Evolutionary conservation across 2,888 invertebrate genomes (phyloP).

Genomic region (Eurytoma adleriae): DNA sequence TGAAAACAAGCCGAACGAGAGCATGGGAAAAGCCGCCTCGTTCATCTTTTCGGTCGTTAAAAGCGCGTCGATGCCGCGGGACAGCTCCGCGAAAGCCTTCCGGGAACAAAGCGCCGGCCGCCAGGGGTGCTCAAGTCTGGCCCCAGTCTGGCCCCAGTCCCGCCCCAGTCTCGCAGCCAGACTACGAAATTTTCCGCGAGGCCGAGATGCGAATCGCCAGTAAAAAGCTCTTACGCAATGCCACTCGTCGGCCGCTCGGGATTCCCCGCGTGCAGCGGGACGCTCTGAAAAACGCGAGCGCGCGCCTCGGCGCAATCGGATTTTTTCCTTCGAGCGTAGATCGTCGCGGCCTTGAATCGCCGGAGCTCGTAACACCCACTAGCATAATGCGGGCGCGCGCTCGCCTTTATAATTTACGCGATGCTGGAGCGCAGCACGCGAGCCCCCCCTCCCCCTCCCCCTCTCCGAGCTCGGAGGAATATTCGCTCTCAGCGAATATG

Average conservation of each 20-base stretch:
- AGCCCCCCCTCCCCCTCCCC: slow-evolving; percentile 23
- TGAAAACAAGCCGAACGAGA: slow-evolving; percentile 48
- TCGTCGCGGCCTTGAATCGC: neutral
- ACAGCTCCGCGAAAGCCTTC: slow-evolving; percentile 48
- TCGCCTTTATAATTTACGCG: slow-evolving; percentile 49
- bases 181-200: too few species aligned
- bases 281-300: neutral
- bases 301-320: neutral
- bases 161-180: too few species aligned
- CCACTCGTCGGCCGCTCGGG: too few species aligned
- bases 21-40: slow-evolving; percentile 55
- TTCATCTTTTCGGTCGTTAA: slow-evolving; percentile 73
- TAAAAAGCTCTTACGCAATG: neutral
- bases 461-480: neutral
- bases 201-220: too few species aligned
- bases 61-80: slow-evolving; percentile 64
- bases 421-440: slow-evolving; percentile 17
- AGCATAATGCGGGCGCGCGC: slow-evolving; percentile 35
- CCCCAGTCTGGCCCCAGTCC: too few species aligned
- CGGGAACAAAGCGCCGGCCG: slow-evolving; percentile 26
- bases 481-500: neutral
- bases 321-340: neutral
- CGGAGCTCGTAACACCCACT: slow-evolving; percentile 42
- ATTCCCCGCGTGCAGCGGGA: neutral
- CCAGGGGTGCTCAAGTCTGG: slow-evolving; percentile 26